A percentile compares a stretch with the other conserved stretches of the same genome.
phyloP scores from a whole-genome alignment of 2,113 vertebrate genomes.

The Laticauda colubrina region DNA sequence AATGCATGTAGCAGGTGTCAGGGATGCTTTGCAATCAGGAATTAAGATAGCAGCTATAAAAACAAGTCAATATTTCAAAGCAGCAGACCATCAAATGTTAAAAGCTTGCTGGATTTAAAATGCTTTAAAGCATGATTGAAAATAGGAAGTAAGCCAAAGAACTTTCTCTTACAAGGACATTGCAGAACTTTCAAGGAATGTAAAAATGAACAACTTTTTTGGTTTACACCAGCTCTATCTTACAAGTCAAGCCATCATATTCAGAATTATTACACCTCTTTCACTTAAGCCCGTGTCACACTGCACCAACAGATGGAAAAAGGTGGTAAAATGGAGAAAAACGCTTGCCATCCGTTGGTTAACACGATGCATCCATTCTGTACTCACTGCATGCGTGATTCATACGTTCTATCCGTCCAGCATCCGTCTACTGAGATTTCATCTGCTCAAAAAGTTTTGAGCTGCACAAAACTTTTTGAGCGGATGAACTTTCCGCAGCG shows the following conservation, averaged over 20 bases:
- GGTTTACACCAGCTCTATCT: not conserved
- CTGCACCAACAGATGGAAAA: too few species aligned
- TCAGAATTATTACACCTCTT: not conserved
- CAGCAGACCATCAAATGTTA: not conserved
- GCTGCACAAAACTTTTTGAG: too few species aligned
- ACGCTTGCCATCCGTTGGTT: too few species aligned
- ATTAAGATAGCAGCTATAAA: not conserved
- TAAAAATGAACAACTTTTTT: not conserved
- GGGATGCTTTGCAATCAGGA: not conserved
- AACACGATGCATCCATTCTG: too few species aligned
- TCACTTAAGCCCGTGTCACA: not conserved
- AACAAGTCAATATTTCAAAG: slow-evolving; percentile 1
- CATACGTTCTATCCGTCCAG: too few species aligned
- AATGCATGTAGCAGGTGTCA: not conserved
- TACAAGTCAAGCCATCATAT: not conserved
- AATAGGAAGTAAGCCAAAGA: not conserved
- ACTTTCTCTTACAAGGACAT: not conserved
- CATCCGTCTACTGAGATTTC: too few species aligned
- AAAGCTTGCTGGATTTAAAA: not conserved
- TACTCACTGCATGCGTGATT: too few species aligned
- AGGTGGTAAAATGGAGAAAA: too few species aligned
- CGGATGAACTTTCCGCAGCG: too few species aligned
- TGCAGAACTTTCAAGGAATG: not conserved
- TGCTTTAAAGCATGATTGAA: not conserved
- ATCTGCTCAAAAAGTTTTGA: too few species aligned